Conservation (phyloP, 2,888 invertebrate genomes). For the Macropis europaea region DNA sequence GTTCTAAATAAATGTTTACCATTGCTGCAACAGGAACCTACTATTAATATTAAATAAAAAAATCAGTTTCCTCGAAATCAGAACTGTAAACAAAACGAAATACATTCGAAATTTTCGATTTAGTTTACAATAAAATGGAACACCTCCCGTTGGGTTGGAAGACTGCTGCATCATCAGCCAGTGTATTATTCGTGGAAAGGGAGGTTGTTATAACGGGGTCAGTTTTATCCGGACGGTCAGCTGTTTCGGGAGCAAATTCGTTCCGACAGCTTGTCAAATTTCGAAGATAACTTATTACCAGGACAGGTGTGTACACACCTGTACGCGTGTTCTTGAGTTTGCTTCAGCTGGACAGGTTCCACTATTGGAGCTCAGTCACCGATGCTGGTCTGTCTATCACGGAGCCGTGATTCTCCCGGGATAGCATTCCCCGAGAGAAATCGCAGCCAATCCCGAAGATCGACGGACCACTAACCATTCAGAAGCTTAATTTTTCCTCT, state of each 20-base stretch:
- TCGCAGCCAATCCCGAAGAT: conserved; percentile 50
- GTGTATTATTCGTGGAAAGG: too few species aligned
- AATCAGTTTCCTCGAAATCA: too few species aligned
- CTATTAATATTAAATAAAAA: too few species aligned
- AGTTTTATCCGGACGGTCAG: background rate
- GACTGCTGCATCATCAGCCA: too few species aligned
- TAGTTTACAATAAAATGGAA: too few species aligned
- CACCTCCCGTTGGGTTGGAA: too few species aligned
- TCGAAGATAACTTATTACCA: conserved; percentile 4
- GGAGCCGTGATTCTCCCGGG: conserved; percentile 40
- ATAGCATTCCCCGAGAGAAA: conserved; percentile 43
- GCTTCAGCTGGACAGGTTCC: conserved; percentile 31
- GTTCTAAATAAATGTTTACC: too few species aligned
- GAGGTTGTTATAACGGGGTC: too few species aligned
- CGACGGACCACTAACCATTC: conserved; percentile 46
- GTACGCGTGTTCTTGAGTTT: conserved; percentile 13
- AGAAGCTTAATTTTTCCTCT: conserved; percentile 49
- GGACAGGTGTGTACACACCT: background rate
- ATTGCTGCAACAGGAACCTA: too few species aligned
- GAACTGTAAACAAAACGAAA: too few species aligned
- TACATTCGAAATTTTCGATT: too few species aligned
- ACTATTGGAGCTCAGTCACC: conserved; percentile 37
- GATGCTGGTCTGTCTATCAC: conserved; percentile 43
- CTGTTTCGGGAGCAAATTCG: background rate
- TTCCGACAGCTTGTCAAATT: conserved; percentile 18